Conservation (phyloP, 2,113 vertebrate species). For the Sinocyclocheilus rhinocerous region DNA sequence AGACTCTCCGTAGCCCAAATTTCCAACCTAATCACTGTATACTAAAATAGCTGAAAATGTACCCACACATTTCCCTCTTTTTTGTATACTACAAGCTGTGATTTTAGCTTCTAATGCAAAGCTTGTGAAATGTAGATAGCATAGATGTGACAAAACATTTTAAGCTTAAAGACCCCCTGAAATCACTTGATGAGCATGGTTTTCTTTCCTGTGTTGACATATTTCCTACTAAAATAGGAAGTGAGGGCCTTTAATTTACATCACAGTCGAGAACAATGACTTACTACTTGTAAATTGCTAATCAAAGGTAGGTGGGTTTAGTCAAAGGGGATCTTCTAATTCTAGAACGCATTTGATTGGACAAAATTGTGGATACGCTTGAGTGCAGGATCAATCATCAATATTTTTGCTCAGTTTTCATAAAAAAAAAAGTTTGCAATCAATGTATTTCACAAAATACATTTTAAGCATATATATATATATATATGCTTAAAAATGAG, state of each 20-base stretch:
- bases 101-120: constrained; percentile 19
- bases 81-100: constrained; percentile 12
- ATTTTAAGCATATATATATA: no score
- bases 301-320: not conserved
- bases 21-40: constrained; percentile 54
- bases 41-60: constrained; percentile 51
- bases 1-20: constrained; percentile 44
- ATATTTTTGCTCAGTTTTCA: not conserved
- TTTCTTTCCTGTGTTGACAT: not conserved
- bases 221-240: not conserved
- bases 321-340: not conserved
- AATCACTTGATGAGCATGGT: not conserved
- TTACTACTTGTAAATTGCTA: not conserved
- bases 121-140: not conserved
- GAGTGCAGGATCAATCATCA: not conserved
- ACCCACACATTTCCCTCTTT: not conserved
- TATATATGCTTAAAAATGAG: no score
- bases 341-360: not conserved
- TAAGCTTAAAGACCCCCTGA: not conserved
- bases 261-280: not conserved
- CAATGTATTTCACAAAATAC: no score
- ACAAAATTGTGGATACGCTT: not conserved
- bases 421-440: no score
- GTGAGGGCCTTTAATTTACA: not conserved
- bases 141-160: not conserved